phyloP scores from a whole-genome alignment of 2,797 vertebrate genomes.

The Sebastes nivosus region DNA sequence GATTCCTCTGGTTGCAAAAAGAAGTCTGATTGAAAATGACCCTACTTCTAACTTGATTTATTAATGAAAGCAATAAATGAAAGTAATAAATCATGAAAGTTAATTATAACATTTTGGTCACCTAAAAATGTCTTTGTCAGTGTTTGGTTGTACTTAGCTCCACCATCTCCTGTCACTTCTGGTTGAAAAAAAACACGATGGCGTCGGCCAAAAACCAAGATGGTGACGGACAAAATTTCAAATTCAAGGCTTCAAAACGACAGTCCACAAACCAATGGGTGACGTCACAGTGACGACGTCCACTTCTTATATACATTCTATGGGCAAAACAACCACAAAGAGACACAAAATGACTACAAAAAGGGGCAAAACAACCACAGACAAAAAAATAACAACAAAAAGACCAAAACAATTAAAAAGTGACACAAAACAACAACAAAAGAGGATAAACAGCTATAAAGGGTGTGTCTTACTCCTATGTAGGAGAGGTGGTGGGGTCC shows the following conservation, averaged over 20 bases:
- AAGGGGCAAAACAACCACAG: not conserved
- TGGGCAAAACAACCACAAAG: no score
- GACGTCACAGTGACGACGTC: no score
- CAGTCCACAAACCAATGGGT: no score
- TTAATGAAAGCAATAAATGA: not conserved
- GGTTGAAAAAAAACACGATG: no score
- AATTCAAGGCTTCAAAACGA: no score
- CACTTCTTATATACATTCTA: no score
- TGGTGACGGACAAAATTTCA: fast-evolving
- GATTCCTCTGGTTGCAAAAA: not conserved
- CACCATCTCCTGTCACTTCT: no score
- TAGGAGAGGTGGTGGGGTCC: not conserved
- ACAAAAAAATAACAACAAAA: not conserved
- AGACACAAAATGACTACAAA: not conserved
- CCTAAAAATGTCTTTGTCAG: no score
- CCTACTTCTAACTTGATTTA: fast-evolving
- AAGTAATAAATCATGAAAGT: no score
- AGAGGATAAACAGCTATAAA: not conserved
- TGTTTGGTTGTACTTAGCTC: fast-evolving
- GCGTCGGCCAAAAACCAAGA: no score
- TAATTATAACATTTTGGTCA: no score
- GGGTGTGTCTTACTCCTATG: not conserved
- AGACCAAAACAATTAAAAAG: not conserved
- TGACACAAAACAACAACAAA: not conserved
- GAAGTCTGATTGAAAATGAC: not conserved